These are phyloP conservation scores for Leptopterna dolabrata DNA, from an alignment of 2,888 invertebrate genomes.

Conservation along the genomic window DNA sequence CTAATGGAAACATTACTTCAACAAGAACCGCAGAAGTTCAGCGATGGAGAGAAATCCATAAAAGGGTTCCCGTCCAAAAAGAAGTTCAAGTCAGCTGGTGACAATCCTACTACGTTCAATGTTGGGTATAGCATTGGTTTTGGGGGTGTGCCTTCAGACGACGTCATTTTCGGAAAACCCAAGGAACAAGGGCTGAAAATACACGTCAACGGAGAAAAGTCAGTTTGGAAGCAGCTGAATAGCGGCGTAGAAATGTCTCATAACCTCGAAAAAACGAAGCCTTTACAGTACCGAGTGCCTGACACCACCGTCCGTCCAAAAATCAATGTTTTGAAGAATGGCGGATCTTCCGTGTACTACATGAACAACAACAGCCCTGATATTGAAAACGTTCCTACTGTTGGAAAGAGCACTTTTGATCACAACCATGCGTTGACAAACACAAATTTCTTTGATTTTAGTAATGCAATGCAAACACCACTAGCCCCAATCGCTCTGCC, in stretches of 20 bases:
- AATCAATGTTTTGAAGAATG: constrained; percentile 56
- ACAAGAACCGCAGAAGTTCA: constrained; percentile 59
- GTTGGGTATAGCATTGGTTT: constrained; percentile 66
- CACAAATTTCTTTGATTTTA: constrained; percentile 69
- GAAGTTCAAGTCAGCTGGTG: constrained; percentile 54
- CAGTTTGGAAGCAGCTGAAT: constrained; percentile 65
- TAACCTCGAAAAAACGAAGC: constrained; percentile 51
- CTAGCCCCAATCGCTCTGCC: constrained; percentile 40
- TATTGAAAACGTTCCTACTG: constrained; percentile 60
- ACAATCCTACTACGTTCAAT: constrained; percentile 62
- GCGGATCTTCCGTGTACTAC: constrained; percentile 55
- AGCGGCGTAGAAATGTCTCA: constrained; percentile 65
- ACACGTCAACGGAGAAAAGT: constrained; percentile 60
- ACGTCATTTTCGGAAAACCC: constrained; percentile 57
- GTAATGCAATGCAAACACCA: constrained; percentile 65
- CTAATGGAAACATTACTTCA: constrained; percentile 58
- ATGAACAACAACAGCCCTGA: constrained; percentile 56
- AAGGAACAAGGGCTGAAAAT: constrained; percentile 54
- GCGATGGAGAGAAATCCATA: constrained; percentile 43
- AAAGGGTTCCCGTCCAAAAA: constrained; percentile 49
- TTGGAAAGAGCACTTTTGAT: constrained; percentile 66
- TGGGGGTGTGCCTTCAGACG: constrained; percentile 54
- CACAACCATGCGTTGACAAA: constrained; percentile 68
- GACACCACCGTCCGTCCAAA: constrained; percentile 21
- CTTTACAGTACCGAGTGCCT: constrained; percentile 22